phyloP scores from a whole-genome alignment of 1,140 invertebrate genomes.

The Eufriesea mexicana region DNA sequence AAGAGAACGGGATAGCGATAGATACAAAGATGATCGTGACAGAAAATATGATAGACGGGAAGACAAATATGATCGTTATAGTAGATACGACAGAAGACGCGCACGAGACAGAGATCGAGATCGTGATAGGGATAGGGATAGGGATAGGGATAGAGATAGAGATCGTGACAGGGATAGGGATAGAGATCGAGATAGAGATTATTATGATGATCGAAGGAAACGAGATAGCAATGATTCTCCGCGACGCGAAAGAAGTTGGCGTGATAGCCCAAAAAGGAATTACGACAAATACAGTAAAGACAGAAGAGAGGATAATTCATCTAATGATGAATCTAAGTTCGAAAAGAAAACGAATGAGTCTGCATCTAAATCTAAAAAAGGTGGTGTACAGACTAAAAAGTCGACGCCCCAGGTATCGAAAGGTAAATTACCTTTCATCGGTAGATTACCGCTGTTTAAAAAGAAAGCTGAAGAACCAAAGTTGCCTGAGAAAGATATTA shows the following conservation, averaged over 20 bases:
- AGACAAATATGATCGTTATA: constrained; percentile 78
- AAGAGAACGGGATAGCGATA: constrained; percentile 67
- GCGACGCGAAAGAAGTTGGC: constrained; percentile 75
- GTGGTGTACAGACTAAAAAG: constrained; percentile 67
- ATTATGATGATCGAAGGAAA: constrained; percentile 78
- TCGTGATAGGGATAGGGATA: constrained; percentile 70
- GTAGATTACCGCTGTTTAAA: constrained; percentile 87
- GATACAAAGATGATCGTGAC: constrained; percentile 75
- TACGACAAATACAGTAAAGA: constrained; percentile 79
- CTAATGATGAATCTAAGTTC: constrained; percentile 79
- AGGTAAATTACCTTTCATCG: constrained; percentile 87
- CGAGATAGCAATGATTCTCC: constrained; percentile 77
- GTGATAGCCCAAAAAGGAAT: constrained; percentile 77
- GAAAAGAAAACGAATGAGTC: constrained; percentile 79
- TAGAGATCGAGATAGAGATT: constrained; percentile 74
- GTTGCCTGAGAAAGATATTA: constrained; percentile 77
- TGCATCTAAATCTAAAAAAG: constrained; percentile 73
- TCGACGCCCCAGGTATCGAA: constrained; percentile 65
- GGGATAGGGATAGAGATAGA: constrained; percentile 73
- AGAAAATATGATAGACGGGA: constrained; percentile 78
- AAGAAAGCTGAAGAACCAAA: constrained; percentile 83
- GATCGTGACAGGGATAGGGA: constrained; percentile 71
- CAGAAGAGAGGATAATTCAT: constrained; percentile 73
- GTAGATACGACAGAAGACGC: constrained; percentile 77
- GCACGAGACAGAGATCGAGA: constrained; percentile 75